These are phyloP conservation scores for Callocephalon fimbriatum DNA, from an alignment of 2,113 vertebrate species.

Conservation along the genomic window DNA sequence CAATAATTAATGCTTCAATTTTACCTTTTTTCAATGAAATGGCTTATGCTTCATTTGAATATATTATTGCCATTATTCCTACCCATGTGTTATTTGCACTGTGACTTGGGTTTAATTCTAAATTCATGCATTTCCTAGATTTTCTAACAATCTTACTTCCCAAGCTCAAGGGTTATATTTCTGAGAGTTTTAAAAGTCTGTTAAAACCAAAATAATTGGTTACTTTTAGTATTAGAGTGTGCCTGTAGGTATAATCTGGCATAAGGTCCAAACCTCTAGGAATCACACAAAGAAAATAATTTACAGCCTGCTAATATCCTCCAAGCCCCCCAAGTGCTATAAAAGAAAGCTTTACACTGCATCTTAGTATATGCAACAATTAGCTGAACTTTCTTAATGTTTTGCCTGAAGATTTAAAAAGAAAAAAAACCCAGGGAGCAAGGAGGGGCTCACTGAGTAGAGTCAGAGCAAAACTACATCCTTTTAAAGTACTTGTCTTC, in stretches of 20 bases:
- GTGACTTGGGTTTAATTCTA: background rate
- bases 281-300: background rate
- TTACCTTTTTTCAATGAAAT: background rate
- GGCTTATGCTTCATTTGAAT: background rate
- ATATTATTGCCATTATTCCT: background rate
- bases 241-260: background rate
- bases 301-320: background rate
- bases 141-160: background rate
- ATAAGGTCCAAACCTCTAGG: background rate
- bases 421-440: background rate
- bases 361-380: background rate
- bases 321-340: background rate
- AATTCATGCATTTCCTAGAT: background rate
- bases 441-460: background rate
- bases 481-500: background rate
- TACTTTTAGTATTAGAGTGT: background rate
- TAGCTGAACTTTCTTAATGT: background rate
- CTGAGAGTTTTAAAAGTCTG: background rate
- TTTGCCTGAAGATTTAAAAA: background rate
- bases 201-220: constrained; percentile 16
- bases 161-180: background rate
- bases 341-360: background rate
- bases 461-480: background rate
- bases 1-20: constrained; percentile 38
- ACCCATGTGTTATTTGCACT: background rate